Percentiles rank a stretch among this genome's conserved stretches.
Evolutionary conservation across 2,888 invertebrate genomes (phyloP).

Genomic region (Orchestes rusci): DNA sequence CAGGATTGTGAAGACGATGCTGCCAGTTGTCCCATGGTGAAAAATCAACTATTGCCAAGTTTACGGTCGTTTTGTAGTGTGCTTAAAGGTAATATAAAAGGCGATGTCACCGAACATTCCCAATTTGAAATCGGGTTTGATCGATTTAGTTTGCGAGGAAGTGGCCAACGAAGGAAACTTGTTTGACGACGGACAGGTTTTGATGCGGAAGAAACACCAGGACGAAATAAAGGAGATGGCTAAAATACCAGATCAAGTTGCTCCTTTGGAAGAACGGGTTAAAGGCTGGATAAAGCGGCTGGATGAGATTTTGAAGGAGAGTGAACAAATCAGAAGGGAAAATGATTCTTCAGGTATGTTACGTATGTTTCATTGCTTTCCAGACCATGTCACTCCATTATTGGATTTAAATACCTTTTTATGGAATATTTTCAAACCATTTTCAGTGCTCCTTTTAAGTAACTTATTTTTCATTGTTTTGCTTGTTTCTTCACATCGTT

Average conservation of each 20-base stretch:
- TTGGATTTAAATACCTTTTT: too few species aligned
- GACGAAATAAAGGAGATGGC: constrained; percentile 65
- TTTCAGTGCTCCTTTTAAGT: too few species aligned
- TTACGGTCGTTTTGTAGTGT: constrained; percentile 83
- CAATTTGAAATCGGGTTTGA: too few species aligned
- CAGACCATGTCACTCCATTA: too few species aligned
- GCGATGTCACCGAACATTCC: too few species aligned
- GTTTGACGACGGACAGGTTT: constrained; percentile 66
- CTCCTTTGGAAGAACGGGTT: constrained; percentile 64
- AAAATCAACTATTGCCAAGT: constrained; percentile 75
- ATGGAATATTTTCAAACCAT: too few species aligned
- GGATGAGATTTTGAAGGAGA: constrained; percentile 80
- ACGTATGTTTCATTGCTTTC: background rate
- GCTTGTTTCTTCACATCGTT: too few species aligned
- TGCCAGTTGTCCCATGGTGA: constrained; percentile 69
- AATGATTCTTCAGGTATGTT: constrained; percentile 71
- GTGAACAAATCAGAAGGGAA: constrained; percentile 85
- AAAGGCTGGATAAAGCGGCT: constrained; percentile 73
- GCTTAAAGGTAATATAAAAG: constrained; percentile 58
- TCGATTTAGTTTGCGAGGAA: constrained; percentile 75
- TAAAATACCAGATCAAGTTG: constrained; percentile 58
- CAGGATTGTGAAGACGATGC: constrained; percentile 76
- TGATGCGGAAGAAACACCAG: constrained; percentile 49
- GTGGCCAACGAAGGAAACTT: constrained; percentile 72
- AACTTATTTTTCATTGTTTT: too few species aligned